Conservation (phyloP, 2,888 invertebrate genomes). For the Sarcophaga rosellei region DNA sequence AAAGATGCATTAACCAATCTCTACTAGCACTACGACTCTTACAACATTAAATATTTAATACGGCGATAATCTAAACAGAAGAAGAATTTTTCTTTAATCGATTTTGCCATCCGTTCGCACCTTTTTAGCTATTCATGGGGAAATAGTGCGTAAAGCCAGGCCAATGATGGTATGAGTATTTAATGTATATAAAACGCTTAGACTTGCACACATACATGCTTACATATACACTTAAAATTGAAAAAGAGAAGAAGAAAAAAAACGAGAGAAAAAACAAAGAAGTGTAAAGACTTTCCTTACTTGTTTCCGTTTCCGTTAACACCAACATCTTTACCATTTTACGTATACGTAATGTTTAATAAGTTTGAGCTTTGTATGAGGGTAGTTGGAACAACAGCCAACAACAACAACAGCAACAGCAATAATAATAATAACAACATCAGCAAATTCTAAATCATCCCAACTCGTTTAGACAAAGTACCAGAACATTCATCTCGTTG, state of each 20-base stretch:
- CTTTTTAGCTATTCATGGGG: neutral
- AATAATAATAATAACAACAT: conserved; percentile 17
- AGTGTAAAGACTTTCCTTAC: conserved; percentile 53
- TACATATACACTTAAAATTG: neutral
- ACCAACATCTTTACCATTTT: conserved; percentile 26
- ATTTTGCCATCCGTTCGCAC: conserved; percentile 3
- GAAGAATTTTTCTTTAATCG: conserved; percentile 12
- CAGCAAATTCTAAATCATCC: conserved; percentile 64
- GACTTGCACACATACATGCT: neutral
- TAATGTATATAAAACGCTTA: neutral
- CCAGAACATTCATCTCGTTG: conserved; percentile 71
- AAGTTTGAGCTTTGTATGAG: conserved; percentile 9
- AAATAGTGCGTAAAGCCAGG: conserved; percentile 36
- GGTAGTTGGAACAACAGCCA: conserved; percentile 13
- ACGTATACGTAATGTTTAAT: conserved; percentile 29
- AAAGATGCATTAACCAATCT: neutral
- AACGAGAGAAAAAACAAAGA: neutral
- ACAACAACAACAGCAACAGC: neutral
- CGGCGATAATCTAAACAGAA: conserved; percentile 46
- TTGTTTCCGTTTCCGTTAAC: conserved; percentile 59
- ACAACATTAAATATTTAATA: conserved; percentile 71
- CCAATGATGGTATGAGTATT: neutral
- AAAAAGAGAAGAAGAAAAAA: too few relatives aligned
- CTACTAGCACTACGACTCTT: neutral
- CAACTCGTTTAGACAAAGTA: conserved; percentile 70